Conservation (phyloP, 92 coral and sea anemone genomes). For the Phenganax marumi region DNA sequence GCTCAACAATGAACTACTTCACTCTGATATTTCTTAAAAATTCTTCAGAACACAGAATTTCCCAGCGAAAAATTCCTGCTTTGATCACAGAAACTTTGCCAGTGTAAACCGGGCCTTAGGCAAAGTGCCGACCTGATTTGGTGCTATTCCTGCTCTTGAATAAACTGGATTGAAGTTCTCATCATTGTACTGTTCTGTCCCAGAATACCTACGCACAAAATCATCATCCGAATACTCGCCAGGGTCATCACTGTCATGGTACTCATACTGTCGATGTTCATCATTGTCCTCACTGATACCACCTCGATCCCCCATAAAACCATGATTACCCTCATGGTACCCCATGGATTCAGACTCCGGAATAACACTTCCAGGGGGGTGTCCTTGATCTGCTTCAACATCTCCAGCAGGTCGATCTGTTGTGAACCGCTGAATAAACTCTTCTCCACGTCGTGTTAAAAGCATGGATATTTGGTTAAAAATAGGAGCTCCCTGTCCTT, state of each 20-base stretch:
- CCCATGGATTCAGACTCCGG: constrained; percentile 27
- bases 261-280: not conserved
- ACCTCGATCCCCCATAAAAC: constrained; percentile 20
- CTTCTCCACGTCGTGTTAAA: constrained; percentile 40
- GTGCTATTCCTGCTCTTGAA: not conserved
- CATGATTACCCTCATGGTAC: constrained; percentile 22
- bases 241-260: constrained; percentile 11
- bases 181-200: constrained; percentile 13
- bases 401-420: not conserved
- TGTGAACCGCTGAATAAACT: constrained; percentile 32
- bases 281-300: constrained; percentile 20
- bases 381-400: not conserved
- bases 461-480: not conserved
- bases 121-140: not conserved
- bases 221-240: not conserved
- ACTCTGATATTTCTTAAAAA: too few relatives aligned
- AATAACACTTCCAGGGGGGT: not conserved
- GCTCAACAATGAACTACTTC: too few relatives aligned
- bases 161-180: constrained; percentile 23
- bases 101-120: too few relatives aligned
- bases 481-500: not conserved
- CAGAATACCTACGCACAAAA: constrained; percentile 2
- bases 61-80: too few relatives aligned
- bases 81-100: too few relatives aligned
- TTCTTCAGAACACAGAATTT: too few relatives aligned